These are phyloP conservation scores for Seira musarum DNA, from an alignment of 2,888 invertebrate species.

Conservation along the genomic window DNA sequence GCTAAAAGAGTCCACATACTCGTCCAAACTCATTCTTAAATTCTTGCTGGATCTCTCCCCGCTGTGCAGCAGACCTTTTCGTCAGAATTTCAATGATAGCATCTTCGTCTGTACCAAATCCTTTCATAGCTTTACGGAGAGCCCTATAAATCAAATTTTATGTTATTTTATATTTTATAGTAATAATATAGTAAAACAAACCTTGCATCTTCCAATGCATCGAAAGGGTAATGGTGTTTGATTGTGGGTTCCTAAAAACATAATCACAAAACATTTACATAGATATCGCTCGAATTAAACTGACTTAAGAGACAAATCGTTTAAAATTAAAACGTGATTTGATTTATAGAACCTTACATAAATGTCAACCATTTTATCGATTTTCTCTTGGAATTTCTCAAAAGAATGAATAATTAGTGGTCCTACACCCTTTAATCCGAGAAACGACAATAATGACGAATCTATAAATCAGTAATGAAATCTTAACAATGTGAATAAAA, in stretches of 20 bases:
- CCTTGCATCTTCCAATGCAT: conserved; percentile 79
- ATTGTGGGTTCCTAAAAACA: conserved; percentile 76
- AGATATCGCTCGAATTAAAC: not conserved
- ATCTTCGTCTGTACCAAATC: conserved; percentile 81
- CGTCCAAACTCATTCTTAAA: conserved; percentile 75
- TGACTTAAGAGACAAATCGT: no score
- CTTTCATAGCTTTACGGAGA: not conserved
- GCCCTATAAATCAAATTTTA: no score
- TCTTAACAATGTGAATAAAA: no score
- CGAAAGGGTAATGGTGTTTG: conserved; percentile 76
- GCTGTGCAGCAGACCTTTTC: conserved; percentile 80
- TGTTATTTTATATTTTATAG: no score
- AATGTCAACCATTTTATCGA: no score
- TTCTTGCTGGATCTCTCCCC: conserved; percentile 80
- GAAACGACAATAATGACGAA: no score
- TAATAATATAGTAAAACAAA: no score
- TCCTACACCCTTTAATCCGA: no score
- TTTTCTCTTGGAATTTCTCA: no score
- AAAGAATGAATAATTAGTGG: no score
- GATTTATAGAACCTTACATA: no score
- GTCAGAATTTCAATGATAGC: conserved; percentile 83
- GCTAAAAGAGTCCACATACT: conserved; percentile 70
- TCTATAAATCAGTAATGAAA: no score
- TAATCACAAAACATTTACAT: not conserved
- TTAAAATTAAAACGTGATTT: not conserved